Conservation (phyloP, 2,113 vertebrate genomes). For the Cephalopholis sonnerati region DNA sequence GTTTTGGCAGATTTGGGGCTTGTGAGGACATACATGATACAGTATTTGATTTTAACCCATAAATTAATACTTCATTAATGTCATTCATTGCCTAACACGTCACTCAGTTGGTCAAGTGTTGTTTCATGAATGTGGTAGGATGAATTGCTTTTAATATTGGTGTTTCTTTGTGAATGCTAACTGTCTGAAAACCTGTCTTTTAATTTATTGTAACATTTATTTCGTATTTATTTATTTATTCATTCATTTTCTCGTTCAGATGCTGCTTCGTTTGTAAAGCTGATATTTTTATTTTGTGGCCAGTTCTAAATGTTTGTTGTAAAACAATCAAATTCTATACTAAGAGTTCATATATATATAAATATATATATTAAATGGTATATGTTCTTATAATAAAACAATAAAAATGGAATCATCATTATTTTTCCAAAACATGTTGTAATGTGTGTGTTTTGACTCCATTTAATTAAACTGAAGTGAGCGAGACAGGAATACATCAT, state of each 20-base stretch:
- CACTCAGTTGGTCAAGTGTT: slow-evolving; percentile 51
- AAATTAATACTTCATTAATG: slow-evolving; percentile 21
- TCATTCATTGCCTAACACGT: slow-evolving; percentile 47
- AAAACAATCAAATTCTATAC: slow-evolving; percentile 78
- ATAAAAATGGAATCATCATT: slow-evolving; percentile 80
- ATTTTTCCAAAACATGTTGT: slow-evolving; percentile 75
- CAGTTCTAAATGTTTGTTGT: slow-evolving; percentile 74
- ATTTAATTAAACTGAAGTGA: background rate
- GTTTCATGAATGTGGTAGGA: slow-evolving; percentile 69
- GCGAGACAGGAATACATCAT: background rate
- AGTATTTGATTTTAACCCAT: slow-evolving; percentile 17
- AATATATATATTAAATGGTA: slow-evolving; percentile 82
- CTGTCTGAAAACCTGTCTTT: slow-evolving; percentile 52
- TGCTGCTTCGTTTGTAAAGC: slow-evolving; percentile 82
- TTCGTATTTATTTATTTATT: slow-evolving; percentile 68
- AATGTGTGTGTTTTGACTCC: slow-evolving; percentile 46
- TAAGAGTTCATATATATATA: slow-evolving; percentile 58
- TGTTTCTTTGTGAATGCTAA: slow-evolving; percentile 75
- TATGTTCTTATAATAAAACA: slow-evolving; percentile 83
- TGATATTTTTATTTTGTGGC: slow-evolving; percentile 78
- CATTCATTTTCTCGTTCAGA: slow-evolving; percentile 55
- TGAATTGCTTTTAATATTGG: slow-evolving; percentile 67
- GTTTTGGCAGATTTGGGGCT: slow-evolving; percentile 34
- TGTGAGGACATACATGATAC: background rate
- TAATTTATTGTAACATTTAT: slow-evolving; percentile 69